Evolutionary conservation across 1,140 invertebrate species (phyloP).

Genomic region (Drosophila melanogaster): DNA sequence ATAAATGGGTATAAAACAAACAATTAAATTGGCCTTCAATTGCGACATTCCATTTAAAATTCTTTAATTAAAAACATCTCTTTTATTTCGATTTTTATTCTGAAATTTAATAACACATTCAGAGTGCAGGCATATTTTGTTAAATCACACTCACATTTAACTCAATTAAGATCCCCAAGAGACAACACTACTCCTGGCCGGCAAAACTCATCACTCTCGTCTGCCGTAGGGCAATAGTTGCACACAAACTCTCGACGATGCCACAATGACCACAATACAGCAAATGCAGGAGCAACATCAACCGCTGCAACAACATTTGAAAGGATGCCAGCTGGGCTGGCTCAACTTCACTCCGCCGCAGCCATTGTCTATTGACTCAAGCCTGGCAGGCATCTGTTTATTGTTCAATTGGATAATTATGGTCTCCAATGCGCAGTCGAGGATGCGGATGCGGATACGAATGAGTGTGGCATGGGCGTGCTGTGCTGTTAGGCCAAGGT

Average conservation of each 20-base stretch:
- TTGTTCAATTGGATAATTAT: constrained; percentile 83
- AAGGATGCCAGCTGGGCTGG: constrained; percentile 56
- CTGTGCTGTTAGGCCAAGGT: constrained; percentile 42
- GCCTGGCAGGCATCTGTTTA: constrained; percentile 74
- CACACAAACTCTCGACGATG: constrained; percentile 37
- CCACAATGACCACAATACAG: constrained; percentile 41
- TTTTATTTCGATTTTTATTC: not conserved
- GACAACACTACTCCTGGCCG: not conserved
- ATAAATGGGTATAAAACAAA: not conserved
- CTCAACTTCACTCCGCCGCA: constrained; percentile 15
- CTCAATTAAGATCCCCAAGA: constrained; percentile 1
- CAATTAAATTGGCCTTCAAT: not conserved
- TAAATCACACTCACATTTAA: not conserved
- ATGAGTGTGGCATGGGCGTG: constrained; percentile 30
- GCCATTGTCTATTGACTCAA: constrained; percentile 75
- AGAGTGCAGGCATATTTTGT: too few species aligned
- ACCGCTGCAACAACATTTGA: constrained; percentile 14
- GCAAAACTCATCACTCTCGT: constrained; percentile 14
- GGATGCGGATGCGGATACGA: not conserved
- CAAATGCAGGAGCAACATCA: constrained; percentile 31
- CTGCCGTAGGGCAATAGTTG: constrained; percentile 18
- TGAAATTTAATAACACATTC: too few species aligned
- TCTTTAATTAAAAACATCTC: too few species aligned
- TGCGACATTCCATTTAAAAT: too few species aligned
- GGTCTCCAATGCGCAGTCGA: constrained; percentile 46